phyloP scores from a whole-genome alignment of 1,140 invertebrate species.

The Drosophila nikananu region DNA sequence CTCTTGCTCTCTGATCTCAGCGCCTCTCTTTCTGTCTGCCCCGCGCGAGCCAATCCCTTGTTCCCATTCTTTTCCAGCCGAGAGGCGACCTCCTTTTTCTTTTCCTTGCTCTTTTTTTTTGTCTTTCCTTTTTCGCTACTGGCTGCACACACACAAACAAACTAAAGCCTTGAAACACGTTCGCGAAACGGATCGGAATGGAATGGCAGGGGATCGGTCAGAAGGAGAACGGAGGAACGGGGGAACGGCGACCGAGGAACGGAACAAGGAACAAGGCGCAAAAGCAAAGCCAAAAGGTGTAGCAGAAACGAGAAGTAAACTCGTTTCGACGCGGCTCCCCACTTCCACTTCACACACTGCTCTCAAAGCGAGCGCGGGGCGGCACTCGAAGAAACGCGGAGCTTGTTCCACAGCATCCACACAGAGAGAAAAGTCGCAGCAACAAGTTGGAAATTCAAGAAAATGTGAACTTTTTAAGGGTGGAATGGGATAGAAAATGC shows the following conservation, averaged over 20 bases:
- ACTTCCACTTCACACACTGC: slow-evolving; percentile 27
- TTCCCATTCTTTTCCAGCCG: slow-evolving; percentile 10
- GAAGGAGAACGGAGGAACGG: background rate
- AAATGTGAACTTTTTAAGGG: background rate
- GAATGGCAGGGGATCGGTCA: slow-evolving; percentile 40
- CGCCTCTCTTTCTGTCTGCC: background rate
- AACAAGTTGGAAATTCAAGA: background rate
- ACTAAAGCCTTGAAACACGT: slow-evolving; percentile 75
- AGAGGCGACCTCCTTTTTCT: slow-evolving; percentile 74
- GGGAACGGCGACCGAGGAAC: slow-evolving; percentile 11
- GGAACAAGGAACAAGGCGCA: slow-evolving; percentile 48
- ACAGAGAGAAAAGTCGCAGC: slow-evolving; percentile 8
- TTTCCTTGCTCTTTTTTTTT: slow-evolving; percentile 34
- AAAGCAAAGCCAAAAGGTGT: slow-evolving; percentile 38
- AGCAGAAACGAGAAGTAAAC: slow-evolving; percentile 56
- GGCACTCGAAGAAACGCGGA: slow-evolving; percentile 23
- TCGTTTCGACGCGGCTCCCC: slow-evolving; percentile 49
- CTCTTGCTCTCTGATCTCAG: background rate
- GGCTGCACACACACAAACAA: slow-evolving; percentile 34
- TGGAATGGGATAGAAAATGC: background rate
- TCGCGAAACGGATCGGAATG: slow-evolving; percentile 55
- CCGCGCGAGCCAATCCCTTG: slow-evolving; percentile 52
- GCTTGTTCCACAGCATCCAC: slow-evolving; percentile 27
- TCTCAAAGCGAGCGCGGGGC: background rate
- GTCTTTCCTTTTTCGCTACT: slow-evolving; percentile 28